phyloP scores from a whole-genome alignment of 2,113 vertebrate genomes.

The Strix uralensis region DNA sequence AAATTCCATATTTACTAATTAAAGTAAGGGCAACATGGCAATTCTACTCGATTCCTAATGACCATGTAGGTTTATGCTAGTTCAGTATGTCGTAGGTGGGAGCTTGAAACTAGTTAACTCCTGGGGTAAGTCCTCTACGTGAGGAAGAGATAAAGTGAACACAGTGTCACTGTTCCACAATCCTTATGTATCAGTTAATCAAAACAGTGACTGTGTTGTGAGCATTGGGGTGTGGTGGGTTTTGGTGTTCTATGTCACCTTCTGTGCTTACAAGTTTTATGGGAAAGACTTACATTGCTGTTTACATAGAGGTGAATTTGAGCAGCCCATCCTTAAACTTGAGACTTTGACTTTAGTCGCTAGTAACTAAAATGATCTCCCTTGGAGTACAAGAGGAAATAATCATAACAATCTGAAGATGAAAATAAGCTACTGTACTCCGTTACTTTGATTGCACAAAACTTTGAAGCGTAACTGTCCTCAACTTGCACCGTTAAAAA shows the following conservation, averaged over 20 bases:
- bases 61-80: not conserved
- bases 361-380: not conserved
- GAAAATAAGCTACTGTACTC: not conserved
- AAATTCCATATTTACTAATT: not conserved
- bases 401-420: not conserved
- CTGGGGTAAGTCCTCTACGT: not conserved
- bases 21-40: not conserved
- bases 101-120: not conserved
- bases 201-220: not conserved
- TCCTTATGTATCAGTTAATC: not conserved
- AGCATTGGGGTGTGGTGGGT: not conserved
- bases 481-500: not conserved
- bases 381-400: not conserved
- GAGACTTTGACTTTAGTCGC: not conserved
- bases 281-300: not conserved
- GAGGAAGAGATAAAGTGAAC: not conserved
- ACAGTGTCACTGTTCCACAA: not conserved
- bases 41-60: not conserved
- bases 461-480: not conserved
- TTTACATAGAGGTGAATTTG: not conserved
- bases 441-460: not conserved
- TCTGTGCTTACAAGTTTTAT: not conserved
- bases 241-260: not conserved
- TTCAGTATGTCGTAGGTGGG: not conserved
- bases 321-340: not conserved